These are phyloP conservation scores for Trissolcus brochymenae DNA, from an alignment of 2,888 invertebrate genomes.

Conservation along the genomic window DNA sequence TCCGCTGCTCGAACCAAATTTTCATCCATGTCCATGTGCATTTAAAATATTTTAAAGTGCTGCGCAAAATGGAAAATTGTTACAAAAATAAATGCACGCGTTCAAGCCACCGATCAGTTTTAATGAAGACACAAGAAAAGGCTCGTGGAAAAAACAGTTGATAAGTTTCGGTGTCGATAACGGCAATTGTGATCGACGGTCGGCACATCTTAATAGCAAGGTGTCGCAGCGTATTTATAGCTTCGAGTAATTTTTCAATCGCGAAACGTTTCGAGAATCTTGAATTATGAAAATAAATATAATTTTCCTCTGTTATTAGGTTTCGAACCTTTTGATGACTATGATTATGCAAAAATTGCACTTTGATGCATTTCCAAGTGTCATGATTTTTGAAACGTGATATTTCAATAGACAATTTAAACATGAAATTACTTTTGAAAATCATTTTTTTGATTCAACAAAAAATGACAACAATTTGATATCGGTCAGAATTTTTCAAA, in stretches of 20 bases:
- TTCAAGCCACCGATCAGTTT: slow-evolving; percentile 42
- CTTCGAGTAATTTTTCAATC: slow-evolving; percentile 36
- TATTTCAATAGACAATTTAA: too few species aligned
- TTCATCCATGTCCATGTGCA: slow-evolving; percentile 13
- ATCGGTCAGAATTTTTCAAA: too few species aligned
- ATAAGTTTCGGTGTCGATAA: slow-evolving; percentile 56
- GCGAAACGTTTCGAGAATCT: slow-evolving; percentile 28
- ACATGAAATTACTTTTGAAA: too few species aligned
- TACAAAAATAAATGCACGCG: slow-evolving; percentile 21
- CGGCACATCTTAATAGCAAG: slow-evolving; percentile 54
- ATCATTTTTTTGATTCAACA: too few species aligned
- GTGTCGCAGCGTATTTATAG: slow-evolving; percentile 46
- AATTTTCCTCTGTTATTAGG: slow-evolving; percentile 10
- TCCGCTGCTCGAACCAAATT: neutral
- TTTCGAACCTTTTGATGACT: too few species aligned
- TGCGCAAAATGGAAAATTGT: slow-evolving; percentile 7
- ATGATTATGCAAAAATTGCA: neutral
- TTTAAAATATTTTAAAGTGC: slow-evolving; percentile 7
- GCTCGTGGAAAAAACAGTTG: slow-evolving; percentile 41
- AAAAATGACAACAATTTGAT: too few species aligned
- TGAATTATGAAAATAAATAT: slow-evolving; percentile 40
- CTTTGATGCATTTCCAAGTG: too few species aligned
- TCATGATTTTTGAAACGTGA: too few species aligned
- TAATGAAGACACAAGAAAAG: slow-evolving; percentile 34
- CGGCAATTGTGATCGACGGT: slow-evolving; percentile 55